These are phyloP conservation scores for Typhlichthys eigenmanni DNA, from an alignment of 2,797 vertebrate species.

Conservation along the genomic window DNA sequence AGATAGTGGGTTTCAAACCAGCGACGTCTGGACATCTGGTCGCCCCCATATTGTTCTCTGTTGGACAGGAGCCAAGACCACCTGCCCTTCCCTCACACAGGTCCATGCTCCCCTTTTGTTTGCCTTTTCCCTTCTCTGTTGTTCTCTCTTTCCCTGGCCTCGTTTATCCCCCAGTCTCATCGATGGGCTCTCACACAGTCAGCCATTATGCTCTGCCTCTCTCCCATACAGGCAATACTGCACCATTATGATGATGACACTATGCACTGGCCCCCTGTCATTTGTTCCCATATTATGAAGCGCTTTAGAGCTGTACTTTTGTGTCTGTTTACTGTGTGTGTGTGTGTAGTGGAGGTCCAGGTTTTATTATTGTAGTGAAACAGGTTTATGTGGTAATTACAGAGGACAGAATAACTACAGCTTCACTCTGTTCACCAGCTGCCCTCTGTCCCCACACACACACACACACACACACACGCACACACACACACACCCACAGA, in stretches of 20 bases:
- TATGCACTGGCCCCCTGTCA: neutral
- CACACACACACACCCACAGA: neutral
- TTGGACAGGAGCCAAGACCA: slow-evolving; percentile 11
- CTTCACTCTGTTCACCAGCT: slow-evolving; percentile 41
- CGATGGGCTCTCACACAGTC: too few species aligned
- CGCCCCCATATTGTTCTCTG: neutral
- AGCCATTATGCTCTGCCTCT: neutral
- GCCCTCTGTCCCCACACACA: slow-evolving; percentile 27
- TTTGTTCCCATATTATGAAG: neutral
- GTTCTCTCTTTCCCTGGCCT: neutral
- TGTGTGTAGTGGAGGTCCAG: neutral
- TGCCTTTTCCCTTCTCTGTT: neutral
- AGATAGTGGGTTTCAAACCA: too few species aligned
- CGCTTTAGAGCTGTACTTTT: neutral
- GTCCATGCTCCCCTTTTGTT: slow-evolving; percentile 11
- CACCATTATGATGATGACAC: neutral
- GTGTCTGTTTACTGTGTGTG: neutral
- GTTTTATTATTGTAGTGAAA: slow-evolving; percentile 39
- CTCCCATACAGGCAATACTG: neutral
- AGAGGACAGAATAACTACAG: slow-evolving; percentile 53
- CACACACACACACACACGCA: slow-evolving; percentile 15
- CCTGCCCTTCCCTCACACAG: slow-evolving; percentile 6
- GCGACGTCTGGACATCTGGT: too few species aligned
- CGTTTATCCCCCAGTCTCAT: too few species aligned
- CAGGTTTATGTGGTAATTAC: slow-evolving; percentile 57